phyloP scores from a whole-genome alignment of 1,140 invertebrate species.

The Frieseomelitta varia region DNA sequence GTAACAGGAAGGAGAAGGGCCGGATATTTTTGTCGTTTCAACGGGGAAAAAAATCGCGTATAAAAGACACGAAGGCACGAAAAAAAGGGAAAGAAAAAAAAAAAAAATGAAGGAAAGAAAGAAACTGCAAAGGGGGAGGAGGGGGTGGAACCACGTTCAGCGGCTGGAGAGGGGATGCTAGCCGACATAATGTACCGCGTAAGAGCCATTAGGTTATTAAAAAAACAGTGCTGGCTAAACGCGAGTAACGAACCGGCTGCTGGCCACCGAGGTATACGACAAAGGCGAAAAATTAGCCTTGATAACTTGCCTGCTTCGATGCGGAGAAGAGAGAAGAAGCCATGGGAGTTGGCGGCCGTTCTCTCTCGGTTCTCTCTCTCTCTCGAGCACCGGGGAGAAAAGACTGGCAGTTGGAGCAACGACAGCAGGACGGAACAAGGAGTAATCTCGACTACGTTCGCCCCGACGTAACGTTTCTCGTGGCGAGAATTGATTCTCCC shows the following conservation, averaged over 20 bases:
- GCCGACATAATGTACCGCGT: conserved; percentile 72
- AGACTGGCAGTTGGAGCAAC: conserved; percentile 34
- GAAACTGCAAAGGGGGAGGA: conserved; percentile 4
- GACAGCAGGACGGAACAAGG: conserved; percentile 21
- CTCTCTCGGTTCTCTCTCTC: not conserved
- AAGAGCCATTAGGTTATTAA: conserved; percentile 82
- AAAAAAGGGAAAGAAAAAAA: conserved; percentile 52
- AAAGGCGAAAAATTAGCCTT: conserved; percentile 78
- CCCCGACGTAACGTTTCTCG: conserved; percentile 1
- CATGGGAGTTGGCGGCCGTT: not conserved
- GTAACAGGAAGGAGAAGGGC: conserved; percentile 29
- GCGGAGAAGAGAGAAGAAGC: conserved; percentile 42
- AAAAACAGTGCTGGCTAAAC: conserved; percentile 76
- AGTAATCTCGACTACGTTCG: conserved; percentile 41
- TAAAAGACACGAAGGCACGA: conserved; percentile 58
- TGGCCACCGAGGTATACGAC: conserved; percentile 67
- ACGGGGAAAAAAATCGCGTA: conserved; percentile 61
- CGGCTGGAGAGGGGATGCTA: conserved; percentile 55
- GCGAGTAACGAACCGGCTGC: conserved; percentile 67
- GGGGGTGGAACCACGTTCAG: not conserved
- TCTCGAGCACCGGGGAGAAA: not conserved
- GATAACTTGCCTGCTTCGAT: conserved; percentile 75
- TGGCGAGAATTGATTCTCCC: conserved; percentile 18
- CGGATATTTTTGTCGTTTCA: conserved; percentile 63
- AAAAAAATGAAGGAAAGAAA: conserved; percentile 35